phyloP scores from a whole-genome alignment of 2,797 vertebrate genomes.

The Sorex maritimensis region DNA sequence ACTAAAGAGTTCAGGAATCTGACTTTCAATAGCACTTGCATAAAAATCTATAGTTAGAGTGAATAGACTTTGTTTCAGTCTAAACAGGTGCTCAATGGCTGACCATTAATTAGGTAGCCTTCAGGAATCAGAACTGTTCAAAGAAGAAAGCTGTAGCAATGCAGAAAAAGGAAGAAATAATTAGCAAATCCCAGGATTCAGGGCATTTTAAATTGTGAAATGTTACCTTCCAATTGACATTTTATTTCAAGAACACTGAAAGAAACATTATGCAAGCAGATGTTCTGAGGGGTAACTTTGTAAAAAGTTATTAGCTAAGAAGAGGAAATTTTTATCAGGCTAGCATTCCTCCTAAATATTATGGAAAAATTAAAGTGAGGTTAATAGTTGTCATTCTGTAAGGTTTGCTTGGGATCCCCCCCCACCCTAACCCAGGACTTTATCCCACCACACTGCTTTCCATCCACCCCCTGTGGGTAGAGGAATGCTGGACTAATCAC shows the following conservation, averaged over 20 bases:
- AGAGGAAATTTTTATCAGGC: constrained; percentile 62
- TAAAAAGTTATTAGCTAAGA: constrained; percentile 53
- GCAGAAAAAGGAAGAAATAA: constrained; percentile 60
- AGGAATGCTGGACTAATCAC: too few species aligned
- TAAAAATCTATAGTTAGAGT: constrained; percentile 6
- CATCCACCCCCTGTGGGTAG: too few species aligned
- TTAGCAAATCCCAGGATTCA: constrained; percentile 60
- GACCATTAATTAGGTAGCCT: constrained; percentile 43
- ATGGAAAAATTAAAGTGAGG: constrained; percentile 57
- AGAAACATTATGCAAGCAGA: constrained; percentile 76
- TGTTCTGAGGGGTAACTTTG: constrained; percentile 70
- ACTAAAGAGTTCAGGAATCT: not conserved
- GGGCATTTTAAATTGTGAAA: constrained; percentile 67
- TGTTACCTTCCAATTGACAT: constrained; percentile 81
- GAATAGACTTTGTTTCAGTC: constrained; percentile 24
- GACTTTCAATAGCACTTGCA: not conserved
- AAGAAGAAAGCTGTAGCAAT: not conserved
- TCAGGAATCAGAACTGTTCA: constrained; percentile 48
- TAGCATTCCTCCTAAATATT: constrained; percentile 65
- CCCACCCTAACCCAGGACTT: too few species aligned
- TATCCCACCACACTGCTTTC: too few species aligned
- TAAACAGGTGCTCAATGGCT: not conserved
- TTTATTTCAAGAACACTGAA: constrained; percentile 81
- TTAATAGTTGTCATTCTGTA: not conserved
- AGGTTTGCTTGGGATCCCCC: too few species aligned